Evolutionary conservation across 2,888 invertebrate species (phyloP).

Genomic region (Nomada fucata): DNA sequence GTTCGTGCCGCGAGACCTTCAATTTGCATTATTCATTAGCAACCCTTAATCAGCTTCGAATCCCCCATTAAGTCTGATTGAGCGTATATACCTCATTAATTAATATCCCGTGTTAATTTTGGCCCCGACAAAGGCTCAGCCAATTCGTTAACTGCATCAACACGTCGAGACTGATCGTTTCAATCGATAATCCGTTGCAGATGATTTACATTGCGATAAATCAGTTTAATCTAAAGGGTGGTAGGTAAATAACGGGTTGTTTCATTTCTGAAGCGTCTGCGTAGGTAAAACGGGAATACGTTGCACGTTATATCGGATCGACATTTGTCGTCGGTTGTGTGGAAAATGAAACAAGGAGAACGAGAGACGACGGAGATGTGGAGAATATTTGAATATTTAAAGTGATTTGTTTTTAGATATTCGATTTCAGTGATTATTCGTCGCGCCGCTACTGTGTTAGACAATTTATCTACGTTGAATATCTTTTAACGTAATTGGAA

Average conservation of each 20-base stretch:
- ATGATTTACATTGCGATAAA: conserved; percentile 7
- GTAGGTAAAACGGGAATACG: not conserved
- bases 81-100: conserved; percentile 34
- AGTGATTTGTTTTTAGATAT: too few species aligned
- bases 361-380: too few species aligned
- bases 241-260: not conserved
- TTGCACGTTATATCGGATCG: not conserved
- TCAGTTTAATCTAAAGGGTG: not conserved
- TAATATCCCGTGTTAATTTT: conserved; percentile 40
- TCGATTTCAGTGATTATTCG: too few species aligned
- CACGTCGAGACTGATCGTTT: conserved; percentile 14
- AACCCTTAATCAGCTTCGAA: conserved; percentile 18
- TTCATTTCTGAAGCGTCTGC: not conserved
- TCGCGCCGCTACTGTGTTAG: too few species aligned
- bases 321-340: not conserved
- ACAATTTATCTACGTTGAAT: too few species aligned
- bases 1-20: conserved; percentile 14
- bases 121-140: conserved; percentile 1
- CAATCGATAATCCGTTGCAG: conserved; percentile 4
- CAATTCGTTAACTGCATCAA: conserved; percentile 31
- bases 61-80: conserved; percentile 26
- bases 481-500: too few species aligned
- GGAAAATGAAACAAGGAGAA: not conserved
- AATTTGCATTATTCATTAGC: conserved; percentile 37
- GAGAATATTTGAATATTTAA: too few species aligned